Conservation (phyloP, 2,113 vertebrate species). For the Okapia johnstoni region DNA sequence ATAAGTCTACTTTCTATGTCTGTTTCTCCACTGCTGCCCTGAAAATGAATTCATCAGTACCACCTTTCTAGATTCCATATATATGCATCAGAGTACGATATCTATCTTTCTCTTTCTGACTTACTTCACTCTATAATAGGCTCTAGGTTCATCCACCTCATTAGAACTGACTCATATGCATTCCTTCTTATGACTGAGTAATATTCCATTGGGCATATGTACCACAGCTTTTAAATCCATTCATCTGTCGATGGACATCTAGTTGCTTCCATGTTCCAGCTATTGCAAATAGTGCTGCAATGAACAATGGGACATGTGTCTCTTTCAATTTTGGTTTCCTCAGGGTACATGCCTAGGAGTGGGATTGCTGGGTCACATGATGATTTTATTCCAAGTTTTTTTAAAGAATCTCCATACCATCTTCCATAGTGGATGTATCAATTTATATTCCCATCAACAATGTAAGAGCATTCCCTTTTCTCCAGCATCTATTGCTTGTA, state of each 20-base stretch:
- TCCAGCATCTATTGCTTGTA: neutral
- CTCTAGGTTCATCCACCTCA: neutral
- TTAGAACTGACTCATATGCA: neutral
- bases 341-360: neutral
- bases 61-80: neutral
- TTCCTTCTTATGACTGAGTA: neutral
- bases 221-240: neutral
- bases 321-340: neutral
- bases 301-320: rapidly evolving
- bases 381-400: neutral
- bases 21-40: neutral
- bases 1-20: neutral
- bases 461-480: neutral
- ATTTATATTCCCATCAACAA: neutral
- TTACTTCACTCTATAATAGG: neutral
- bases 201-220: neutral
- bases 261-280: neutral
- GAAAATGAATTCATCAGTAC: neutral
- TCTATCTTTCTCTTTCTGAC: neutral
- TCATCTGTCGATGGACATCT: neutral
- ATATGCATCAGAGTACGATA: neutral
- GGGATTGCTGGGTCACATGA: neutral
- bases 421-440: neutral
- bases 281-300: neutral
- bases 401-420: neutral